Percentiles rank a stretch among this genome's conserved stretches.
Conservation (phyloP, 2,113 vertebrate genomes). For the Nibea coibor region DNA sequence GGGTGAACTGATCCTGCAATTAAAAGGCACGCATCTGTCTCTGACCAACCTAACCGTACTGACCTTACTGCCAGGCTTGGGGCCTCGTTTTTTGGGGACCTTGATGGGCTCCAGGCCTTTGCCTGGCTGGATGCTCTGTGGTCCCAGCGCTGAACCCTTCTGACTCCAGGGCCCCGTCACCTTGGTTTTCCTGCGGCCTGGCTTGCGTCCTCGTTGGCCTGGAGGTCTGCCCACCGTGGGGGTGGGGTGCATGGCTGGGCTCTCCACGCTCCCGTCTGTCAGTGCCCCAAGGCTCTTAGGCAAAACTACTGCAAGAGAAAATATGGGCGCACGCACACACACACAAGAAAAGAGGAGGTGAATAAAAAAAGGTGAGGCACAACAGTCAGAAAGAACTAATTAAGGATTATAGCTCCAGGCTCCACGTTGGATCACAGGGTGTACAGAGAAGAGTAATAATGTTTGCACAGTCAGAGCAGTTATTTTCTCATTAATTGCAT, state of each 20-base stretch:
- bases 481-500: constrained; percentile 14
- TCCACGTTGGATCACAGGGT: background rate
- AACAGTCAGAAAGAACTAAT: background rate
- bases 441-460: background rate
- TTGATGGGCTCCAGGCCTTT: constrained; percentile 92
- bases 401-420: background rate
- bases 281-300: constrained; percentile 89
- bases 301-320: constrained; percentile 86
- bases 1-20: background rate
- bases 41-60: background rate
- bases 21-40: background rate
- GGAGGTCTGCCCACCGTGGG: constrained; percentile 86
- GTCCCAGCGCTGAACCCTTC: constrained; percentile 81
- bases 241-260: constrained; percentile 87
- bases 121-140: constrained; percentile 71
- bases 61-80: constrained; percentile 95
- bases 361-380: background rate
- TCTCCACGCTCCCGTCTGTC: constrained; percentile 90
- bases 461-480: background rate
- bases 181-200: constrained; percentile 94
- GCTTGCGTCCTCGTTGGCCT: constrained; percentile 92
- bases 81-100: constrained; percentile 97
- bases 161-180: constrained; percentile 83
- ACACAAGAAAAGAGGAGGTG: constrained; percentile 29
- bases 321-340: constrained; percentile 31